Conservation (phyloP, 2,888 invertebrate genomes). For the Acholoe squamosa region DNA sequence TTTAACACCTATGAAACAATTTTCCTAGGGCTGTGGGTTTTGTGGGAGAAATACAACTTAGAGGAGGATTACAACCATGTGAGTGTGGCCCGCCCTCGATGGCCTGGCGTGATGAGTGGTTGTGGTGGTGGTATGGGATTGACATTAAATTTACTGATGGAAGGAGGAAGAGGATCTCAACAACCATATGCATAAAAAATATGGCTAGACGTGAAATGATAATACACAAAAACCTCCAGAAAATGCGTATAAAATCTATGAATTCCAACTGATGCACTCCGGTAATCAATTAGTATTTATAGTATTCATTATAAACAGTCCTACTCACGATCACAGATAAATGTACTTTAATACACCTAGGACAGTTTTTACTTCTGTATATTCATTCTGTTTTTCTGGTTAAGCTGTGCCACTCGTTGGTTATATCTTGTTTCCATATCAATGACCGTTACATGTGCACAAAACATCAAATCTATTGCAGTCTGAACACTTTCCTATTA, state of each 20-base stretch:
- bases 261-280: constrained; percentile 16
- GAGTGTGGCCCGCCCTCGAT: not conserved
- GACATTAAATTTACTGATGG: too few species aligned
- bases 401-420: constrained; percentile 6
- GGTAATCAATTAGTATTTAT: not conserved
- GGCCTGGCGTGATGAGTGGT: too few species aligned
- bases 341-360: constrained; percentile 54
- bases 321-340: constrained; percentile 62
- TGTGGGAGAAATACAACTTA: not conserved
- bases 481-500: not conserved
- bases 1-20: not conserved
- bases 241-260: constrained; percentile 52
- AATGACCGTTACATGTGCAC: not conserved
- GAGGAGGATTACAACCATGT: not conserved
- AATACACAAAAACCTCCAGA: constrained; percentile 25
- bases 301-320: constrained; percentile 7
- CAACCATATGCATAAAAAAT: constrained; percentile 46
- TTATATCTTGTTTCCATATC: not conserved
- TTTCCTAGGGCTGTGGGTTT: not conserved
- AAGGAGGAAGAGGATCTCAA: not conserved
- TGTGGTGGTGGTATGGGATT: too few species aligned
- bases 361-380: not conserved
- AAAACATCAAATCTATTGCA: not conserved
- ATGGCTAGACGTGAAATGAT: constrained; percentile 23
- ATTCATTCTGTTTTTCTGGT: not conserved